Evolutionary conservation across 2,797 vertebrate species (phyloP).

Genomic region (Aplochiton taeniatus): DNA sequence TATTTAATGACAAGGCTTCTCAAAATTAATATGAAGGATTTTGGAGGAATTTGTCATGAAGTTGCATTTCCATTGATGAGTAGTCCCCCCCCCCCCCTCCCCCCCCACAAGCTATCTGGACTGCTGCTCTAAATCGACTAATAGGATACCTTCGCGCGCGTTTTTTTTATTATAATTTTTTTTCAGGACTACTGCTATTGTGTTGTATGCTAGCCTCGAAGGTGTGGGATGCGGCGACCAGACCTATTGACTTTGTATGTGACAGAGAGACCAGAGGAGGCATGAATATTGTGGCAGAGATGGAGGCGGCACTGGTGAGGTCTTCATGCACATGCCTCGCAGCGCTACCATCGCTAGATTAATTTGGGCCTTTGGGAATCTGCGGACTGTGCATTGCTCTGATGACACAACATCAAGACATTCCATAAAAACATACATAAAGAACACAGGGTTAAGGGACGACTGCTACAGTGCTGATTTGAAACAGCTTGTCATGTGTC

Average conservation of each 20-base stretch:
- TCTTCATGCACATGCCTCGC: background rate
- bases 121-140: no score
- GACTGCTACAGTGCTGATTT: background rate
- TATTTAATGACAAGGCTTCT: conserved; percentile 11
- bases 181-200: conserved; percentile 67
- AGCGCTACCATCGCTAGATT: no score
- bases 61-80: background rate
- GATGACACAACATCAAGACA: no score
- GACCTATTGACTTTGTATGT: conserved; percentile 71
- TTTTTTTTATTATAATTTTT: no score
- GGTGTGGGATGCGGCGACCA: conserved; percentile 58
- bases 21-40: background rate
- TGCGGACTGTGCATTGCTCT: no score
- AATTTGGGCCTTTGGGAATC: no score
- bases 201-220: conserved; percentile 65
- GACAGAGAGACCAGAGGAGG: conserved; percentile 58
- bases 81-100: no score
- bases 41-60: background rate
- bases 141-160: background rate
- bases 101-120: no score
- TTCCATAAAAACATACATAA: no score
- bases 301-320: conserved; percentile 66
- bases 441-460: background rate
- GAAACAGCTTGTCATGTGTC: background rate
- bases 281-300: conserved; percentile 63